phyloP scores from a whole-genome alignment of 1,140 invertebrate species.

The honey bee (Apis mellifera) region DNA sequence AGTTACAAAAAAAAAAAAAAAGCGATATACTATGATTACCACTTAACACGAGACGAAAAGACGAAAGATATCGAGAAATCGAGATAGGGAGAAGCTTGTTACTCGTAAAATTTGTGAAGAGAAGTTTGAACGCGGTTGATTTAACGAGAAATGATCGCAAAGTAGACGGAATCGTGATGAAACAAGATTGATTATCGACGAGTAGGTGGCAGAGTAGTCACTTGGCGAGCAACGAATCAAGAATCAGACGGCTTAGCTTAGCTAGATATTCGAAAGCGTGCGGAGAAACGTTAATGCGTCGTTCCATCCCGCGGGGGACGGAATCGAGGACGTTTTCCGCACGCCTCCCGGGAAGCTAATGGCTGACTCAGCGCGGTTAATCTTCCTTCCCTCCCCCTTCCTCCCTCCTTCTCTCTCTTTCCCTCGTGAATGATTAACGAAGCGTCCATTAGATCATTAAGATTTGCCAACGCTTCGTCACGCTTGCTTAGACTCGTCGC shows the following conservation, averaged over 20 bases:
- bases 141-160: background rate
- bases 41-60: background rate
- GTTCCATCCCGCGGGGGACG: background rate
- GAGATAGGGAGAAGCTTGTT: background rate
- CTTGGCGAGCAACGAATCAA: background rate
- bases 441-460: slow-evolving; percentile 33
- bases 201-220: background rate
- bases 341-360: background rate
- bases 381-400: background rate
- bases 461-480: background rate
- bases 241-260: slow-evolving; percentile 7
- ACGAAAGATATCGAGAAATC: background rate
- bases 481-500: background rate
- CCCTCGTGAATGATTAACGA: slow-evolving; percentile 39
- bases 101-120: background rate
- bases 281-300: slow-evolving; percentile 15
- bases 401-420: background rate
- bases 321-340: slow-evolving; percentile 9
- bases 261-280: slow-evolving; percentile 44
- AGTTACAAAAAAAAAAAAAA: background rate
- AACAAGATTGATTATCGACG: background rate
- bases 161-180: background rate
- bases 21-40: background rate
- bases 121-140: background rate
- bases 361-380: slow-evolving; percentile 32